Percentiles rank a stretch among this genome's conserved stretches.
Conservation (phyloP, 2,888 invertebrate genomes). For the Meloe dianella region DNA sequence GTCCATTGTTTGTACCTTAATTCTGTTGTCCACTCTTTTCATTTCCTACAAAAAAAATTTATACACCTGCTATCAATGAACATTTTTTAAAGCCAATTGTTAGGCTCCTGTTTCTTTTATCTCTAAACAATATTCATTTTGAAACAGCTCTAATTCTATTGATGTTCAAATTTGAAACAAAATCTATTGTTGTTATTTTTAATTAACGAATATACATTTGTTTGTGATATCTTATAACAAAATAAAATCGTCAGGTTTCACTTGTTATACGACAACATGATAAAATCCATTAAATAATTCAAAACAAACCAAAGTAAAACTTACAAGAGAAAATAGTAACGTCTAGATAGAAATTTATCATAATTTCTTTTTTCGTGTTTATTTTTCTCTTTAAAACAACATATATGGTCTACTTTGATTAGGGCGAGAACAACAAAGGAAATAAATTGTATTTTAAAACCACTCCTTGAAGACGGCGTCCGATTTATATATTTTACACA, state of each 20-base stretch:
- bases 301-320: background rate
- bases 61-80: too few species aligned
- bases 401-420: background rate
- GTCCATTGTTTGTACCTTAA: too few species aligned
- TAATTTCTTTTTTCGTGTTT: background rate
- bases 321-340: background rate
- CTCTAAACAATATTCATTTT: too few species aligned
- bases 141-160: too few species aligned
- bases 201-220: background rate
- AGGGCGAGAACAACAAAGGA: constrained; percentile 11
- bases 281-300: background rate
- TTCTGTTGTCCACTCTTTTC: too few species aligned
- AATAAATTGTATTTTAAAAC: constrained; percentile 9
- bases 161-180: too few species aligned
- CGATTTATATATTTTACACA: constrained; percentile 11
- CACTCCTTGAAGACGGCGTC: constrained; percentile 11
- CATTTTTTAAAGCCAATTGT: too few species aligned
- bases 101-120: too few species aligned
- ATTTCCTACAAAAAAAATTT: too few species aligned
- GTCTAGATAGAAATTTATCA: background rate
- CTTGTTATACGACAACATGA: background rate
- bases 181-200: too few species aligned
- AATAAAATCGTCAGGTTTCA: background rate
- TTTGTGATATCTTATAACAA: background rate
- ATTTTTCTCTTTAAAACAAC: background rate